phyloP scores from a whole-genome alignment of 2,797 vertebrate genomes.

The Phoeniculus purpureus region DNA sequence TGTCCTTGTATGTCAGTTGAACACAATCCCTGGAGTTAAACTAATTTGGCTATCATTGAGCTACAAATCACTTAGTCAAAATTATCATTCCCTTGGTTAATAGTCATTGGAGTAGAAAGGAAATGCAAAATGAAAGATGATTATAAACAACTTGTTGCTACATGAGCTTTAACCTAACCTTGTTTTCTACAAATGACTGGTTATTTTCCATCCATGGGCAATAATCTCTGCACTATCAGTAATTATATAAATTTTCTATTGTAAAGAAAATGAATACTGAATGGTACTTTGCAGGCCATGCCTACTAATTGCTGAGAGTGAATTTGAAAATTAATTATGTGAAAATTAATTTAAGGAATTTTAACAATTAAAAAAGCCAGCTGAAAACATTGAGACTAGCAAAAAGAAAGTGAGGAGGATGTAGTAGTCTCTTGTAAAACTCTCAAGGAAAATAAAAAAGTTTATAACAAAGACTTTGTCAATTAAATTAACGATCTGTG shows the following conservation, averaged over 20 bases:
- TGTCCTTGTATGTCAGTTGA: constrained; percentile 46
- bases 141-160: constrained; percentile 7
- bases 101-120: constrained; percentile 40
- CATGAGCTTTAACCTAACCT: constrained; percentile 49
- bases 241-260: constrained; percentile 7
- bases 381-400: not conserved
- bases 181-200: not conserved
- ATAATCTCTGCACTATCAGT: not conserved
- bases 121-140: constrained; percentile 26
- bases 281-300: not conserved
- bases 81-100: constrained; percentile 42
- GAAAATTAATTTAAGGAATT: not conserved
- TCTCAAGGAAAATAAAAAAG: not conserved
- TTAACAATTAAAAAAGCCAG: not conserved
- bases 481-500: not conserved
- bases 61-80: constrained; percentile 35
- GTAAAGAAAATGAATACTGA: not conserved
- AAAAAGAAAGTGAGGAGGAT: not conserved
- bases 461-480: not conserved
- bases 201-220: constrained; percentile 3
- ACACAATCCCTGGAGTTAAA: constrained; percentile 29
- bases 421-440: not conserved
- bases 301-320: not conserved
- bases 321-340: not conserved
- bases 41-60: constrained; percentile 48